Base-by-base conservation (phyloP, 1,140 invertebrate species). In the Drosophila leontia region DNA sequence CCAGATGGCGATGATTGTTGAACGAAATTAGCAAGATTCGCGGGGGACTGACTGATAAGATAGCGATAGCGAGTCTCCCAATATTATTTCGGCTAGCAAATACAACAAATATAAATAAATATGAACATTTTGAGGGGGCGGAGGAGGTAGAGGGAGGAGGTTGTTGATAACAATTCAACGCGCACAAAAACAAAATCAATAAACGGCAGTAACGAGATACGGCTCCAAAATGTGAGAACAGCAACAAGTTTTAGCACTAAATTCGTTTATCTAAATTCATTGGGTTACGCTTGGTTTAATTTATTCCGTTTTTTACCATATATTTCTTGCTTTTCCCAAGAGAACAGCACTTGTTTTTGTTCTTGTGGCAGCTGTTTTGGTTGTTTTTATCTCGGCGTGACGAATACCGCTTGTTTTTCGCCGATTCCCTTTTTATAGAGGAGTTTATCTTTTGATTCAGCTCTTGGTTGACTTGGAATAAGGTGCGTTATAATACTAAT, bases 111-210 rank as follows among this genome's bases (percentile, higher is more conserved):
- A 72, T 11, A 26, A 35, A 23, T 59, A 41, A 37, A 39, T 47
- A 42, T 23, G 3, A 15, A 12, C 4, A n/a, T 37, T 32, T 32
- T 26, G 1, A 3, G 11, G 48, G 32, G 63, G 29, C 29, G 64
- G 13, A 15, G 61, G 11, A 41, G 55, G 44, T 26, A 7, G 32
- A 15, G 34, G 53, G 32, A 15, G 34, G 53, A 55, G 53, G 17
- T 29, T 48, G 53, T 42, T 72, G 69, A 72, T 72, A 72, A 72
- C 67, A 51, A 61, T 29, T 55, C 34, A 55, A 55, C 34, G 53
- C 53, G 29, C 29, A n/a, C 17, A 67, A 67, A 68, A 75, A 77
- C 75, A 69, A 78, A 78, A 78, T 78, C 75, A 78, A 78, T 78
- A 78, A 77, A 50, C 23, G 48, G 34, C 45, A 26, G 13, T 6